Evolutionary conservation across 2,113 vertebrate species (phyloP).

Genomic region (Zingel zingel): DNA sequence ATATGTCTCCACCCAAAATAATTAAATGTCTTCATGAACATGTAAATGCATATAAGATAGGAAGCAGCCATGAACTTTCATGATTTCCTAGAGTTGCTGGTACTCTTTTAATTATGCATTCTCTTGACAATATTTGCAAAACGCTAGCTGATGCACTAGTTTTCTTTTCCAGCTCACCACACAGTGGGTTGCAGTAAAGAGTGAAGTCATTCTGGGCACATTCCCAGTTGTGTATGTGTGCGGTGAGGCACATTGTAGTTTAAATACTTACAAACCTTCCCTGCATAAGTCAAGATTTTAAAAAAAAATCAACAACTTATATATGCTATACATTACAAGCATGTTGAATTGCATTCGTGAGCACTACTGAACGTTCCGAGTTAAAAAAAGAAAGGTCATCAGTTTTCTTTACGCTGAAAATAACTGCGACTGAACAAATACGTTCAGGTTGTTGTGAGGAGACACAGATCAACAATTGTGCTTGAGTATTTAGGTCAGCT

Average conservation of each 20-base stretch:
- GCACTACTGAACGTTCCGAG: background rate
- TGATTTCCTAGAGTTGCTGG: too few relatives aligned
- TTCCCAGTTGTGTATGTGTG: slow-evolving; percentile 21
- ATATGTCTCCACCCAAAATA: too few relatives aligned
- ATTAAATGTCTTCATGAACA: too few relatives aligned
- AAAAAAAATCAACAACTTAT: background rate
- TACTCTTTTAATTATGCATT: background rate
- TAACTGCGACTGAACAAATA: slow-evolving; percentile 38
- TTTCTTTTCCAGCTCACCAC: too few relatives aligned
- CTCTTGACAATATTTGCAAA: background rate
- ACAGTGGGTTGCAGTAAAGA: background rate
- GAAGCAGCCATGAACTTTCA: too few relatives aligned
- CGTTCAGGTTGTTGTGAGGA: slow-evolving; percentile 53
- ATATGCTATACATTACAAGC: background rate
- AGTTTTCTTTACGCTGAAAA: slow-evolving; percentile 51
- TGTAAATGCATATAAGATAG: too few relatives aligned
- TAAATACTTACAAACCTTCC: background rate
- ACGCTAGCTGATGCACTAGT: background rate
- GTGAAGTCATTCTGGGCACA: background rate
- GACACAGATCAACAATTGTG: slow-evolving; percentile 55
- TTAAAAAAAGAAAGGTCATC: slow-evolving; percentile 16
- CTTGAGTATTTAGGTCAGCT: slow-evolving; percentile 61
- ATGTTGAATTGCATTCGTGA: background rate
- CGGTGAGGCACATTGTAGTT: background rate
- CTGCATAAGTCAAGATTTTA: background rate